Base-by-base conservation (phyloP, 2,113 vertebrate genomes). In the Dasyurus viverrinus region DNA sequence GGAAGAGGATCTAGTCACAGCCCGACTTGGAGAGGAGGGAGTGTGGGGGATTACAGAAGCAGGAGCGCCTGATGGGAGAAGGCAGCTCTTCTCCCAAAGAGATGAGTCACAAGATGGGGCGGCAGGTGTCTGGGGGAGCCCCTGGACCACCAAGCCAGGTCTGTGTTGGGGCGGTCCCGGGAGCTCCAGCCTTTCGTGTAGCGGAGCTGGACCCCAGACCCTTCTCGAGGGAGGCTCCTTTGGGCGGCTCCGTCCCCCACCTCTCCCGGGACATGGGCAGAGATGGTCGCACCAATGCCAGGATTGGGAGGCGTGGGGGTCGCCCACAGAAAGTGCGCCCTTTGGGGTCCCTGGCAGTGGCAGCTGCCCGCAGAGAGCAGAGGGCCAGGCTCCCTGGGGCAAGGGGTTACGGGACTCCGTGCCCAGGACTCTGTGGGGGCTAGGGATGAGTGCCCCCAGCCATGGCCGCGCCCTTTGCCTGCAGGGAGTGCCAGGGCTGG, bases 321-420 rank as follows among this genome's bases (percentile, higher is more conserved):
- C 2, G 55, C 91, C 27, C 94, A 95, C 25, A 97, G 97, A 98
- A 98, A 98, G 97, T 96, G 42, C 2, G 91, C 90, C 96, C 97
- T 97, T 98, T 93, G 98, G 96, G 48, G 93, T 90, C 53, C 95
- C 95, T 97, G 98, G 97, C 89, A 98, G 97, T 97, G 94, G 96
- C 95, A 95, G 92, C 52, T 90, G 60, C 2, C 0, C 48, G 26
- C 8, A 90, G 42, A 53, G 90, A 57, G 46, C 3, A n/a, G 50
- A 5, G 2, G 30, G 24, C 24, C 24, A 1, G 54, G 7, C 54
- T 55, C 26, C 24, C 54, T 8, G 9, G 4, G 50, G 91, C 22
- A 30, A 47, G 92, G 89, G 91, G 50, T 94, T 36, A 53, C 12
- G 24, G 54, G 10, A 9, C 55, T 27, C 55, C 27, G 22, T 10